Conservation (phyloP, 1,140 invertebrate genomes). For the Halesus radiatus region DNA sequence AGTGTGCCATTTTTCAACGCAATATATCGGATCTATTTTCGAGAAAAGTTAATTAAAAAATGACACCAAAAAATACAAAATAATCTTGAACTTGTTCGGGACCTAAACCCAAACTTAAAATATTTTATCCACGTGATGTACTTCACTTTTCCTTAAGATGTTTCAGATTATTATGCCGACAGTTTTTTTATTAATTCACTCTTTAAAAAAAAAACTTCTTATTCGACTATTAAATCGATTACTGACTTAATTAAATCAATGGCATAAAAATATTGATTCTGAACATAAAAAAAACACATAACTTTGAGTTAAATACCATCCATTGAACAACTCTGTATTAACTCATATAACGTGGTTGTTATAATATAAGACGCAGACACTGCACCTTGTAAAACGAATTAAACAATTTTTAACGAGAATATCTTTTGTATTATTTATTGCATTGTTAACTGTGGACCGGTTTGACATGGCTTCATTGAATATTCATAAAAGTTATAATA, state of each 20-base stretch:
- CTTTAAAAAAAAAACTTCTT: too few species aligned
- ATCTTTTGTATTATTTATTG: not conserved
- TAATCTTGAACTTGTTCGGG: not conserved
- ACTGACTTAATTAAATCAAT: too few species aligned
- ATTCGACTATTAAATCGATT: too few species aligned
- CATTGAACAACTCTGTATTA: not conserved
- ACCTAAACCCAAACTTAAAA: not conserved
- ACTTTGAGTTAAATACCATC: not conserved
- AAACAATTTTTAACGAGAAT: not conserved
- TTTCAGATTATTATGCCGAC: too few species aligned
- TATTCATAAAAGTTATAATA: slow-evolving; percentile 6
- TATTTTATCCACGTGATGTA: too few species aligned
- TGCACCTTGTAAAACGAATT: not conserved
- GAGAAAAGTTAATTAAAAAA: not conserved
- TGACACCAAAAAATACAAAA: not conserved
- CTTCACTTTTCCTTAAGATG: too few species aligned
- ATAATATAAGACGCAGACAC: not conserved
- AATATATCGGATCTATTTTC: not conserved
- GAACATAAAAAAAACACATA: not conserved
- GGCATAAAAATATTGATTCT: not conserved
- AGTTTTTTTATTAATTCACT: too few species aligned
- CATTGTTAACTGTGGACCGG: not conserved
- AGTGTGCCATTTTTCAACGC: not conserved
- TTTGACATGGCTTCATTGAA: slow-evolving; percentile 12
- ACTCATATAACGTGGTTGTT: too few species aligned